Evolutionary conservation across 2,888 invertebrate species (phyloP).

Genomic region (Tethea ocularis): DNA sequence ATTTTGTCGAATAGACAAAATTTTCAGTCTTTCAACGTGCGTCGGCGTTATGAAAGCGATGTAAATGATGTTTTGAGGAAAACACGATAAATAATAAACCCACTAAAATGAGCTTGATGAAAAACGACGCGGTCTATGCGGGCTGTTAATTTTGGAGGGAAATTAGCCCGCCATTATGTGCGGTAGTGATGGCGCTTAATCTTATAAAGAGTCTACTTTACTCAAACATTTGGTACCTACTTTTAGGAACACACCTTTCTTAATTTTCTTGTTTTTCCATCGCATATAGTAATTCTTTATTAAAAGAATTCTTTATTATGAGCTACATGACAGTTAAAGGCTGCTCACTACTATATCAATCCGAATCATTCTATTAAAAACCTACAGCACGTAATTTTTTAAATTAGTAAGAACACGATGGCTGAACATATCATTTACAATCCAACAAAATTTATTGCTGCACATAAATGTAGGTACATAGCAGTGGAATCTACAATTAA

Average conservation of each 20-base stretch:
- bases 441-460: constrained; percentile 49
- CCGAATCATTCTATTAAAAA: background rate
- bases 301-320: background rate
- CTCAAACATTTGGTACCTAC: background rate
- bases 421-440: constrained; percentile 4
- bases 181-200: constrained; percentile 28
- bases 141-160: constrained; percentile 69
- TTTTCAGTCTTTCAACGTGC: constrained; percentile 78
- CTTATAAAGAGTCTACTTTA: background rate
- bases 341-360: background rate
- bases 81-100: constrained; percentile 75
- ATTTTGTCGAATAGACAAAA: constrained; percentile 82
- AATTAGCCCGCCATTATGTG: constrained; percentile 67
- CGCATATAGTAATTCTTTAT: background rate
- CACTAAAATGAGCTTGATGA: constrained; percentile 71
- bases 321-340: background rate
- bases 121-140: constrained; percentile 68
- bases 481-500: constrained; percentile 73
- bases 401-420: constrained; percentile 7
- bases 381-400: no score
- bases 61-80: constrained; percentile 72
- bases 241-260: no score
- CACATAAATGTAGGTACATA: constrained; percentile 48
- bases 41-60: constrained; percentile 73
- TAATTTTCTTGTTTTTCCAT: no score